Conservation (phyloP, 2,797 vertebrate genomes). For the Cirrhinus mrigala region DNA sequence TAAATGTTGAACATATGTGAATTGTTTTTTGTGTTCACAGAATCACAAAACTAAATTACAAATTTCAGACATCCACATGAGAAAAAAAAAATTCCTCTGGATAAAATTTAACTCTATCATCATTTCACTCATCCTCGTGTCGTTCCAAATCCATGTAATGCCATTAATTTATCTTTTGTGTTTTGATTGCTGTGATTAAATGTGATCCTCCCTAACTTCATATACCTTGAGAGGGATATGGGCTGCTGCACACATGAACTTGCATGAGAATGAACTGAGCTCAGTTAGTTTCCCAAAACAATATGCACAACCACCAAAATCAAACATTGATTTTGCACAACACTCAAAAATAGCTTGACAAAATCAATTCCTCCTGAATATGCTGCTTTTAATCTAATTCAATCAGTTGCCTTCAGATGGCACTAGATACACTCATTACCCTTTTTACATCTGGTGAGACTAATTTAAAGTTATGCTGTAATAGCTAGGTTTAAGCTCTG, state of each 20-base stretch:
- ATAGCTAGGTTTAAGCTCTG: too few species aligned
- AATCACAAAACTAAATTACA: too few species aligned
- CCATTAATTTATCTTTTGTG: background rate
- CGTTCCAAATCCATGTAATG: background rate
- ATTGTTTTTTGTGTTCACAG: too few species aligned
- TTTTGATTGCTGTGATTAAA: background rate
- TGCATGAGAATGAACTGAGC: background rate
- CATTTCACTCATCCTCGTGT: background rate
- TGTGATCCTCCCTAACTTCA: background rate
- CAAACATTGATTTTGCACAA: background rate
- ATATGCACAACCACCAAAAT: background rate
- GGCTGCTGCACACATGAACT: background rate
- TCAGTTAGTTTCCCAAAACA: background rate
- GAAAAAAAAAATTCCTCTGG: background rate
- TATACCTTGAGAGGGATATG: background rate
- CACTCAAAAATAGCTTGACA: background rate
- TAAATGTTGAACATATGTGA: too few species aligned
- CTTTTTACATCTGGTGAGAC: background rate
- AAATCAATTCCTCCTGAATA: background rate
- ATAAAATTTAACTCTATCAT: background rate
- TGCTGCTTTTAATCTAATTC: background rate
- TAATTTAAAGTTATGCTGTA: background rate
- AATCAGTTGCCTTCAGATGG: background rate
- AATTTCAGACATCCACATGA: too few species aligned
- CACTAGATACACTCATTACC: background rate